phyloP scores from a whole-genome alignment of 2,888 invertebrate species.

The Punctoribates punctum region DNA sequence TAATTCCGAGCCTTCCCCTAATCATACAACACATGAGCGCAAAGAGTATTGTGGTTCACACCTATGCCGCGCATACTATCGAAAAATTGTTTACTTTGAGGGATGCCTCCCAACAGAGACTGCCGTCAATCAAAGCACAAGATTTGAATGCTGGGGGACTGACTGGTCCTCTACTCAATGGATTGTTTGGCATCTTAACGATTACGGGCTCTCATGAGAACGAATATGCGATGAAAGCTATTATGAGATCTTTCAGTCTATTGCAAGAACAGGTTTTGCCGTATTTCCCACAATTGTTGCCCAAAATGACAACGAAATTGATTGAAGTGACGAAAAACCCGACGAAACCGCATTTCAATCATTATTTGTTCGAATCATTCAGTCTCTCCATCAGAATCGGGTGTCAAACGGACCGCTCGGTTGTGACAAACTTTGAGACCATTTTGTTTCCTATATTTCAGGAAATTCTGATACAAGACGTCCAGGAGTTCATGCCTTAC shows the following conservation, averaged over 20 bases:
- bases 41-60: slow-evolving; percentile 81
- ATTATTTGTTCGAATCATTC: slow-evolving; percentile 93
- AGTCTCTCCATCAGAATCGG: slow-evolving; percentile 74
- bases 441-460: slow-evolving; percentile 93
- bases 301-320: slow-evolving; percentile 78
- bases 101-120: slow-evolving; percentile 58
- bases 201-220: slow-evolving; percentile 78
- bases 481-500: slow-evolving; percentile 96
- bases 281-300: slow-evolving; percentile 72
- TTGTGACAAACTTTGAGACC: slow-evolving; percentile 82
- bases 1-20: slow-evolving; percentile 71
- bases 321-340: slow-evolving; percentile 81
- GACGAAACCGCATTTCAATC: slow-evolving; percentile 95
- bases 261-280: slow-evolving; percentile 76
- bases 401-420: slow-evolving; percentile 70
- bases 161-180: slow-evolving; percentile 66
- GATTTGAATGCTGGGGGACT: slow-evolving; percentile 62
- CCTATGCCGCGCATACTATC: slow-evolving; percentile 86
- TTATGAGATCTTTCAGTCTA: slow-evolving; percentile 80
- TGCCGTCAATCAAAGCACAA: slow-evolving; percentile 39
- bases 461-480: slow-evolving; percentile 86
- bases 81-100: slow-evolving; percentile 81
- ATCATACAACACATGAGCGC: slow-evolving; percentile 72
- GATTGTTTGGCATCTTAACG: slow-evolving; percentile 71
- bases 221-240: slow-evolving; percentile 96